A percentile compares a stretch with the other conserved stretches of the same genome.
Conservation (phyloP, 1,140 invertebrate species). For the Cotesia chilonis region DNA sequence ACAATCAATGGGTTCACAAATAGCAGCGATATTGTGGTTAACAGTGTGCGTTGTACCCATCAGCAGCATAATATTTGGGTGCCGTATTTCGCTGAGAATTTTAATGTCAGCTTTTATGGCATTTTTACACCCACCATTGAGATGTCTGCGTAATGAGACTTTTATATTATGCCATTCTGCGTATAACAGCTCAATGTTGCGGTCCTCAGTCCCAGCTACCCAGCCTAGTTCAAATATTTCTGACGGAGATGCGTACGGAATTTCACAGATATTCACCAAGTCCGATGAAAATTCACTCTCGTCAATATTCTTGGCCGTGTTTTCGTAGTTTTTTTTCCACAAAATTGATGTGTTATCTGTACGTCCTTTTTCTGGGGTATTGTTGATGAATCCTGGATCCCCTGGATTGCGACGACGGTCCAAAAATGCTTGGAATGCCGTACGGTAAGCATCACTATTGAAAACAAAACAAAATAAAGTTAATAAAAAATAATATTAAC, state of each 20-base stretch:
- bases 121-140: constrained; percentile 45
- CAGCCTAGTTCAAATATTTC: constrained; percentile 54
- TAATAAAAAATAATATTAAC: not conserved
- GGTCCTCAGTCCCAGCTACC: constrained; percentile 54
- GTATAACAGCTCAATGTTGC: constrained; percentile 49
- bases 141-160: constrained; percentile 49
- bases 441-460: constrained; percentile 51
- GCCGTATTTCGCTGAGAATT: constrained; percentile 52
- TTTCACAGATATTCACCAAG: constrained; percentile 37
- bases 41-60: constrained; percentile 51
- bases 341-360: constrained; percentile 32
- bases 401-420: constrained; percentile 42
- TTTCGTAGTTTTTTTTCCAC: constrained; percentile 41
- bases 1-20: constrained; percentile 53
- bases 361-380: constrained; percentile 44
- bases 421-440: constrained; percentile 53
- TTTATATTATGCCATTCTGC: constrained; percentile 56
- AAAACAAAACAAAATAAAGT: constrained; percentile 17
- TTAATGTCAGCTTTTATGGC: constrained; percentile 51
- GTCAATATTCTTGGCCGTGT: constrained; percentile 29
- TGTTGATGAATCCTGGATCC: constrained; percentile 35
- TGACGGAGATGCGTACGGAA: constrained; percentile 44
- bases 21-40: constrained; percentile 50
- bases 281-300: constrained; percentile 15
- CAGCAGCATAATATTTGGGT: constrained; percentile 52